Conservation (phyloP, 1,140 invertebrate species). For the Saxidomus purpurata region DNA sequence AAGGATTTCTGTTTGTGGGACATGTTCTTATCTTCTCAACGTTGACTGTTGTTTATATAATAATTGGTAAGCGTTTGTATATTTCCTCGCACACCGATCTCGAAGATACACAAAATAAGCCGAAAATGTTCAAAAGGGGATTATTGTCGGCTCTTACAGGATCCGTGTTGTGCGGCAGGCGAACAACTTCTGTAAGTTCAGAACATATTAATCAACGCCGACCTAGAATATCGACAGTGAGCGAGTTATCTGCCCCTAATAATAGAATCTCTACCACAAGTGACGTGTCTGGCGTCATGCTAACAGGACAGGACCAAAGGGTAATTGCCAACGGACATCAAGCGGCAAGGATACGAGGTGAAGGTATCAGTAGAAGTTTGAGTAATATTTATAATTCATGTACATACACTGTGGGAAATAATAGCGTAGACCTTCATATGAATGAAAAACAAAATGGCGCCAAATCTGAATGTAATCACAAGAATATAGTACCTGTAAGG, state of each 20-base stretch:
- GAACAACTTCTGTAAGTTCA: background rate
- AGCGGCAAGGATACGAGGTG: background rate
- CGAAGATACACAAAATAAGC: background rate
- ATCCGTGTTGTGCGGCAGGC: background rate
- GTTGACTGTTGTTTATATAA: constrained; percentile 7
- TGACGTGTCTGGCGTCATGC: background rate
- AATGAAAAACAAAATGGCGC: background rate
- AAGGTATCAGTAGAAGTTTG: background rate
- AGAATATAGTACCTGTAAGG: too few relatives aligned
- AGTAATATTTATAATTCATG: background rate
- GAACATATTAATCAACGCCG: background rate
- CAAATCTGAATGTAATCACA: background rate
- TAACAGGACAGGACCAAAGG: background rate
- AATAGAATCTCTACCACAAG: background rate
- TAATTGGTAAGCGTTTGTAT: constrained; percentile 28
- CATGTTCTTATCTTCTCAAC: constrained; percentile 45
- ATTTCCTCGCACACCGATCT: constrained; percentile 29
- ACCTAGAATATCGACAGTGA: background rate
- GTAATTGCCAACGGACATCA: background rate
- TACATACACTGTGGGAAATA: background rate
- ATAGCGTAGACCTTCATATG: background rate
- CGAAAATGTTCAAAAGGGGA: background rate
- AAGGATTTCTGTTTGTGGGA: constrained; percentile 44
- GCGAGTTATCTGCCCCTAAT: background rate
- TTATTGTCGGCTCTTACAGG: constrained; percentile 42